Base-by-base conservation (phyloP, 2,888 invertebrate species). In the Tridacna crocea region DNA sequence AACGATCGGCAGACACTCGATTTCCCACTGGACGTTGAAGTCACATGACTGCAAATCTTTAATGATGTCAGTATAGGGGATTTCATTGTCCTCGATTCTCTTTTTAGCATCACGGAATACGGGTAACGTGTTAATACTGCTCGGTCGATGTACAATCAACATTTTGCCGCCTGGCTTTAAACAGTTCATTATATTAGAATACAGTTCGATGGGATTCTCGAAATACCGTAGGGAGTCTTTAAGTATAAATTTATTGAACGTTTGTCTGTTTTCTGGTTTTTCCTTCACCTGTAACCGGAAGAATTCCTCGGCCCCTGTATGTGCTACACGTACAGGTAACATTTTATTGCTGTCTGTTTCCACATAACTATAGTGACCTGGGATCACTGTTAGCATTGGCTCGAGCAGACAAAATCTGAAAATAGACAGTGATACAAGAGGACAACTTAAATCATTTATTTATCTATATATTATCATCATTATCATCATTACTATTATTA, bases 1-100 rank as follows among this genome's bases (percentile, higher is more conserved):
- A 13, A 89, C 73, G 11, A 93, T 84, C 10, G 93, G 93, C 17
- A 93, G 83, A 65, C 87, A 88, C 75, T 93, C 93, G 22, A 94
- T 87, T 68, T 94, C 92, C 94, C 93, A 94, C 75, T 91, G 85
- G 48, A 93, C 92, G 76, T 93, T 93, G 55, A 92, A 88, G 36
- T 90, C 87, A 55, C 90, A 87, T 58, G 85, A 80, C 79, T 92
- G 92, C 19, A 94, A 85, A 60, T 92, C 91, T 75, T 91, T 89
- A 61, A 94, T 91, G 60, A 93, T 91, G 76, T 88, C 84, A 85
- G 91, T 89, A 79, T 93, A 93, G 10, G 91, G 88, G 46, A 90
- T 88, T 79, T 93, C 93, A 63, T 90, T 89, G 27, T 91, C 89
- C n/a, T 84, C 85, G 46, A 93, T 79, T 65, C 93, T 87, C 77